Evolutionary conservation across 2,888 invertebrate genomes (phyloP), one percentile per base, ranked within the genome.

Genomic region (Volucella inanis): DNA sequence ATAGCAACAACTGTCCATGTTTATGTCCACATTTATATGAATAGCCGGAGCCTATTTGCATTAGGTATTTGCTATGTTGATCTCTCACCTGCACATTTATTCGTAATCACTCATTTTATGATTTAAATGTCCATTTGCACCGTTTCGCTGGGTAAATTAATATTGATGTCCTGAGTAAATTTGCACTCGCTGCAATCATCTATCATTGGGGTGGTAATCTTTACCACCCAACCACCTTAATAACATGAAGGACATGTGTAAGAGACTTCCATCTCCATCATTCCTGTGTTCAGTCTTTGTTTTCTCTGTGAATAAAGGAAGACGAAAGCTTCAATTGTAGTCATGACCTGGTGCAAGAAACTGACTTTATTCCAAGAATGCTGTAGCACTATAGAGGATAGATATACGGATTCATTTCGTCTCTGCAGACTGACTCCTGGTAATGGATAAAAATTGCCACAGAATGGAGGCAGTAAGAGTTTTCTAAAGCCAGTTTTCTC

Each of bases 111-210:
- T 38, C 57, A 61, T 76, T 18, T 45, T 10, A 15, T 14, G 38
- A 8, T 38, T n/a, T 43, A 64, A 18, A 8, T 65, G 43, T 55
- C 52, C 52, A 62, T 64, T 67, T 62, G 49, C 50, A 64, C 18
- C 9, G 41, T n/a, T 61, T 75, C 41, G 70, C 70, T 79, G 59
- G 39, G 70, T 76, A 84, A 84, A 84, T 84, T 80, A 80, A 84
- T 80, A 80, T 84, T 84, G 84, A 84, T 84, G 84, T 71, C 71
- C 75, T 84, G 70, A 71, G 84, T 84, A 76, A 71, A 80, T 84
- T 75, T 84, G 75, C 80, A 84, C 75, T 84, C 70, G 49, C 61
- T 84, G 75, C 80, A 80, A 80, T 84, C 84, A 84, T 84, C 84
- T 84, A 80, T 84, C 84, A 84, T 84, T 84, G 76, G 80, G 75